Conservation (phyloP, 2,113 vertebrate species). For the Leptobrachium ailaonicum region DNA sequence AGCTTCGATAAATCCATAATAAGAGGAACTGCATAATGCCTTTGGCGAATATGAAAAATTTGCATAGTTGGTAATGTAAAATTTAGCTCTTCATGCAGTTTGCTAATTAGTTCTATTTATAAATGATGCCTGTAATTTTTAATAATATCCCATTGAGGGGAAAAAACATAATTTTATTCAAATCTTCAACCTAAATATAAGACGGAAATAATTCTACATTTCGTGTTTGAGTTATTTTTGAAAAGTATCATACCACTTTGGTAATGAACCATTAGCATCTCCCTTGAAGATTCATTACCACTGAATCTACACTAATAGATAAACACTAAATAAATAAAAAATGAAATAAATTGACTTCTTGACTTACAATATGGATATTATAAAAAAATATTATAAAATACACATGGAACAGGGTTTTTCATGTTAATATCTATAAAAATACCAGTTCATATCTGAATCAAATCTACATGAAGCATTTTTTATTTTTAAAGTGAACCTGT, state of each 20-base stretch:
- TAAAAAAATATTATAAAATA: too few species aligned
- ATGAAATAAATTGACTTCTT: too few species aligned
- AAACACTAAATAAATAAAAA: too few species aligned
- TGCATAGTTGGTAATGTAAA: conserved; percentile 9
- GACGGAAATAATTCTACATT: not conserved
- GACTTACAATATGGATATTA: too few species aligned
- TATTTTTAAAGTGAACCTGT: too few species aligned
- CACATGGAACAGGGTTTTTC: too few species aligned
- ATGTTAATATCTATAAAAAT: too few species aligned
- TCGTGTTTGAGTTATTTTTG: not conserved
- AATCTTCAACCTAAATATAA: not conserved
- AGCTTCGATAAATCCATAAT: conserved; percentile 39
- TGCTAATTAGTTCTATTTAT: conserved; percentile 10
- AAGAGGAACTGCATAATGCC: conserved; percentile 4
- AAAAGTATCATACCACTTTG: conserved; percentile 10
- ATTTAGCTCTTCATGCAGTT: conserved; percentile 16
- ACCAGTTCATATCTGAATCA: too few species aligned
- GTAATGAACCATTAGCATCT: conserved; percentile 15
- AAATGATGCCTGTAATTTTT: conserved; percentile 7
- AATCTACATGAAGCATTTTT: too few species aligned
- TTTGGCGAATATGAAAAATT: not conserved
- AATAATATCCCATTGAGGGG: not conserved
- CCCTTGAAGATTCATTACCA: conserved; percentile 21
- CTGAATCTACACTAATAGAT: conserved; percentile 14
- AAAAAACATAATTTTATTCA: not conserved